Percentiles rank a stretch among this genome's conserved stretches.
Conservation (phyloP, 92 coral and sea anemone species). For the Anthopleura xanthogrammica region DNA sequence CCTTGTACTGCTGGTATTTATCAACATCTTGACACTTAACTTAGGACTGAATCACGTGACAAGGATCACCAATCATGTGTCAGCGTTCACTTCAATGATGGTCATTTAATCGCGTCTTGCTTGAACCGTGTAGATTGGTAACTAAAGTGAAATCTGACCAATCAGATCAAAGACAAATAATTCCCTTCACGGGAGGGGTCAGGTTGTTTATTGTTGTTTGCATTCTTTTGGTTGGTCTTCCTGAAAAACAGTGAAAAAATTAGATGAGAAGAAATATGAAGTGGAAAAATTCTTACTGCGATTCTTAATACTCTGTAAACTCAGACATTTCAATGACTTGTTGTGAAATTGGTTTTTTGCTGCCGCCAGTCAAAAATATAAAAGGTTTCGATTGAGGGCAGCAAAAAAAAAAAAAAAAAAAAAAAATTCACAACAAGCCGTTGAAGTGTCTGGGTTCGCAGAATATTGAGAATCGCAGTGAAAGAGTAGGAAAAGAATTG, state of each 20-base stretch:
- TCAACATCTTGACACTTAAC: not conserved
- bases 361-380: no score
- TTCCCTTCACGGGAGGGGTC: conserved; percentile 5
- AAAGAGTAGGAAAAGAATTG: no score
- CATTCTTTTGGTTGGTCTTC: not conserved
- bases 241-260: not conserved
- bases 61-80: not conserved
- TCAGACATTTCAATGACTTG: no score
- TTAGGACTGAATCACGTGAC: not conserved
- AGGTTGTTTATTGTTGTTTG: not conserved
- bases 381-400: no score
- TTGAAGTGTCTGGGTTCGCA: no score
- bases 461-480: no score
- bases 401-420: no score
- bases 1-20: not conserved
- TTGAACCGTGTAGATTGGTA: not conserved
- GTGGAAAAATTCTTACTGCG: no score
- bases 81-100: not conserved
- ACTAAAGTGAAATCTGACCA: not conserved
- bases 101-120: not conserved
- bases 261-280: no score
- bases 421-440: no score
- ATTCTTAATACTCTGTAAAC: no score
- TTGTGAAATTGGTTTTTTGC: no score
- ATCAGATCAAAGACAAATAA: not conserved